A percentile compares a stretch with the other conserved stretches of the same genome.
These are phyloP conservation scores for Camponotus floridanus DNA, from an alignment of 1,140 invertebrate species.

Conservation along the genomic window DNA sequence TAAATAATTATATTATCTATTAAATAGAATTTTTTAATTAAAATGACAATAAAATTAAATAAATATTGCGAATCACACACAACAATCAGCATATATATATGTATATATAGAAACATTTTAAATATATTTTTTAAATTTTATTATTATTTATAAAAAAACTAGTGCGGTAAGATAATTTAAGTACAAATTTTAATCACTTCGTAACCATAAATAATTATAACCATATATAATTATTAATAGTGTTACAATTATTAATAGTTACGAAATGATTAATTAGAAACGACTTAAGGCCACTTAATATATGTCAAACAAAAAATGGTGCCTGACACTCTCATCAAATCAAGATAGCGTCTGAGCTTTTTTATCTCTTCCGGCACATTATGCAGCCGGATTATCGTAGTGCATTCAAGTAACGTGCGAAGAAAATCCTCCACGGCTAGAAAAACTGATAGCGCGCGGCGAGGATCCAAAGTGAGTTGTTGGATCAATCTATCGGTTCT, in stretches of 20 bases:
- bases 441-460: slow-evolving; percentile 55
- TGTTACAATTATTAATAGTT: neutral
- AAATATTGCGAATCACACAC: neutral
- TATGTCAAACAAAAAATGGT: neutral
- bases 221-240: too few species aligned
- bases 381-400: slow-evolving; percentile 54
- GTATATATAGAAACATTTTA: neutral
- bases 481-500: slow-evolving; percentile 51
- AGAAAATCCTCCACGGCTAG: slow-evolving; percentile 55
- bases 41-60: neutral
- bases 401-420: slow-evolving; percentile 49
- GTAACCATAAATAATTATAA: too few species aligned
- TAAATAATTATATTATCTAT: neutral
- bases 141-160: neutral
- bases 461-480: slow-evolving; percentile 52
- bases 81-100: neutral
- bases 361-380: slow-evolving; percentile 27
- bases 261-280: slow-evolving; percentile 6
- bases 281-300: neutral
- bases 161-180: neutral
- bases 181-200: neutral
- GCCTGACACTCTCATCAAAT: neutral
- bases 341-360: slow-evolving; percentile 25
- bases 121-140: neutral
- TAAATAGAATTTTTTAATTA: neutral